Evolutionary conservation across 2,113 vertebrate genomes (phyloP).

Genomic region (Chlorodrepanis virens): DNA sequence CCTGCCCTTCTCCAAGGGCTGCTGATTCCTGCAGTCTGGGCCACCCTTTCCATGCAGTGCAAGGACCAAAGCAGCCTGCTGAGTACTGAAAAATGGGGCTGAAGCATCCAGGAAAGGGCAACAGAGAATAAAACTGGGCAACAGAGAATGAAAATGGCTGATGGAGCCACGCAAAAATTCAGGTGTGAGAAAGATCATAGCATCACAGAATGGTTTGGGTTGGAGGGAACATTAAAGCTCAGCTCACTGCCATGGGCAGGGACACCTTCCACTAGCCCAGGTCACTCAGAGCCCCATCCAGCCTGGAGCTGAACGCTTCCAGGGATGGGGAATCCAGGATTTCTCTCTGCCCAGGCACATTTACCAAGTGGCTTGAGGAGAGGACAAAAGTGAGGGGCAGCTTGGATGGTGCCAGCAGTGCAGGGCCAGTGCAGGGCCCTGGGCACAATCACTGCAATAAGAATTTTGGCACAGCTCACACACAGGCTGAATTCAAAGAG

Average conservation of each 20-base stretch:
- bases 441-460: background rate
- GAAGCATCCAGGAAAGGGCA: background rate
- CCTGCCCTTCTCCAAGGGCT: background rate
- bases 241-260: background rate
- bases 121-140: background rate
- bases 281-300: background rate
- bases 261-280: background rate
- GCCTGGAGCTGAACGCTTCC: background rate
- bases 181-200: background rate
- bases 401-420: rapidly evolving
- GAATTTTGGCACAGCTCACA: background rate
- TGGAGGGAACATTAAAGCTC: background rate
- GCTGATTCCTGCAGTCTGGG: background rate
- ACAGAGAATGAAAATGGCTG: rapidly evolving
- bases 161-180: background rate
- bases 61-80: background rate
- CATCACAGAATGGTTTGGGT: background rate
- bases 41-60: background rate
- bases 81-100: background rate
- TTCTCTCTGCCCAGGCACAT: background rate
- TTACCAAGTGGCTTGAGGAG: background rate
- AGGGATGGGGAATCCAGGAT: background rate
- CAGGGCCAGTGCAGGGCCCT: background rate
- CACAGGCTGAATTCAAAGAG: background rate
- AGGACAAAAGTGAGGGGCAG: background rate